These are phyloP conservation scores for Gobio gobio DNA, from an alignment of 2,113 vertebrate species.

Conservation along the genomic window DNA sequence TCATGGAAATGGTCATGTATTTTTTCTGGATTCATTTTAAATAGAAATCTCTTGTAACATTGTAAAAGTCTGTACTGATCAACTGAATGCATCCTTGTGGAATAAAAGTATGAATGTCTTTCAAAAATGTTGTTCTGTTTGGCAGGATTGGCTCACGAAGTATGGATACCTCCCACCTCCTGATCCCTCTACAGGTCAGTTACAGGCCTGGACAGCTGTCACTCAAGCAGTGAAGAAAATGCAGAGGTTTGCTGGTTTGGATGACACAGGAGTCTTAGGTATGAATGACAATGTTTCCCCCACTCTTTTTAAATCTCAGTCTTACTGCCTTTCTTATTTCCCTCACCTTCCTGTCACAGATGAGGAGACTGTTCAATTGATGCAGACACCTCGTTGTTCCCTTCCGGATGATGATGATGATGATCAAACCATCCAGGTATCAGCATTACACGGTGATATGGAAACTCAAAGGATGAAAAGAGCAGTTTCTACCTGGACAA, in stretches of 20 bases:
- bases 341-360: conserved; percentile 62
- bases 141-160: conserved; percentile 74
- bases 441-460: conserved; percentile 24
- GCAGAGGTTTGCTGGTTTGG: conserved; percentile 78
- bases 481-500: conserved; percentile 65
- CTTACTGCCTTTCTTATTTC: neutral
- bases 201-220: conserved; percentile 77
- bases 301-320: neutral
- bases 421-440: conserved; percentile 28
- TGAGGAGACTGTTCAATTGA: conserved; percentile 70
- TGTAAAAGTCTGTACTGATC: neutral
- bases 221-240: conserved; percentile 74
- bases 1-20: neutral
- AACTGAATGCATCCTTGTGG: neutral
- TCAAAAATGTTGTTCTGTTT: neutral
- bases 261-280: conserved; percentile 75
- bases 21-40: neutral
- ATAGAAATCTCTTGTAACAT: neutral
- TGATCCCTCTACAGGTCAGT: conserved; percentile 73
- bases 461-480: conserved; percentile 51
- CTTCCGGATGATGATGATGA: conserved; percentile 71
- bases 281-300: neutral
- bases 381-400: conserved; percentile 77
- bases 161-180: conserved; percentile 77
- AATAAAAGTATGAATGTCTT: neutral